These are phyloP conservation scores for Eulemur mongoz DNA, from an alignment of 2,797 vertebrate genomes.

Conservation along the genomic window DNA sequence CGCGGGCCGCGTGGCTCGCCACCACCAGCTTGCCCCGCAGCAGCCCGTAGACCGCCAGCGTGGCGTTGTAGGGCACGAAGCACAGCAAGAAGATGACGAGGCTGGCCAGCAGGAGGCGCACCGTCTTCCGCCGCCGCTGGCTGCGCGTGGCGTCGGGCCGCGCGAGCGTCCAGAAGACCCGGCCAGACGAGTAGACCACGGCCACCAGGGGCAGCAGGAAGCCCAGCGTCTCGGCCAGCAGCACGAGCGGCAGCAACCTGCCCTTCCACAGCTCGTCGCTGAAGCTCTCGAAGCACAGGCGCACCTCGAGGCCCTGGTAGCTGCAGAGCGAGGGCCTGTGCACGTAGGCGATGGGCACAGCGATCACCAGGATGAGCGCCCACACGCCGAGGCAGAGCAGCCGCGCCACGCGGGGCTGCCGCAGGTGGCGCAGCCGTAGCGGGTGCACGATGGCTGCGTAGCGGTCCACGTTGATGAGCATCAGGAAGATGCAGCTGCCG, in stretches of 20 bases:
- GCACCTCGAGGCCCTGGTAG: not conserved
- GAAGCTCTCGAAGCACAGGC: conserved; percentile 87
- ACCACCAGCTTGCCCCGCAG: conserved; percentile 80
- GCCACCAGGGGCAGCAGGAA: conserved; percentile 86
- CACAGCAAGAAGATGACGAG: conserved; percentile 88
- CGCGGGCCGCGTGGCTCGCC: conserved; percentile 44
- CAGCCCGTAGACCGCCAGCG: conserved; percentile 85
- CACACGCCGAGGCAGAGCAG: conserved; percentile 84
- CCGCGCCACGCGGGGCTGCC: conserved; percentile 84
- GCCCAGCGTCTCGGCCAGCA: conserved; percentile 86
- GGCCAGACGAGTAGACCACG: conserved; percentile 83
- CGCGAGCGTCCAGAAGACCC: conserved; percentile 84
- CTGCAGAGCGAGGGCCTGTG: conserved; percentile 82
- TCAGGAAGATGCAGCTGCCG: conserved; percentile 88
- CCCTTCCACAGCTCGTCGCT: conserved; percentile 82
- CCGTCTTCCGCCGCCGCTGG: conserved; percentile 81
- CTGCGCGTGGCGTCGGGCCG: conserved; percentile 68
- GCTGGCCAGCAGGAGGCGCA: conserved; percentile 86
- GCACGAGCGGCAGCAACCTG: conserved; percentile 82
- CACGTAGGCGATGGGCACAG: conserved; percentile 82
- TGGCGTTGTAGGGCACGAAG: conserved; percentile 88
- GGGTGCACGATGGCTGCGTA: conserved; percentile 87
- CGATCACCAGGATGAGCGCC: conserved; percentile 84
- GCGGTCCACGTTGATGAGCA: conserved; percentile 87
- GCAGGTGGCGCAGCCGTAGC: conserved; percentile 85